Conservation (phyloP, 2,888 invertebrate species). For the Sepioteuthis lessoniana region DNA sequence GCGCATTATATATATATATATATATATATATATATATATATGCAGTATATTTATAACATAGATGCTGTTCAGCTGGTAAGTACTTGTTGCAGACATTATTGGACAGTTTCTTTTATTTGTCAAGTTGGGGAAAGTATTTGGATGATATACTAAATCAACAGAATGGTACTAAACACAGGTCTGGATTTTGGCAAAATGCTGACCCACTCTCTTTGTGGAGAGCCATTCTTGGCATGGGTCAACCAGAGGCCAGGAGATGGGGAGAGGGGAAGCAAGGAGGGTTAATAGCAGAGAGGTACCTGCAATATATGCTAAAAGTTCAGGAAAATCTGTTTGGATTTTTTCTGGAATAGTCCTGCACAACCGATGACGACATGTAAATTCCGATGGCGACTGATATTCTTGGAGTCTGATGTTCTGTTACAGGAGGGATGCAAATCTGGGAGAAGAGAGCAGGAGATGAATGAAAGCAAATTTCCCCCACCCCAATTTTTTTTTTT, state of each 20-base stretch:
- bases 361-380: neutral
- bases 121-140: neutral
- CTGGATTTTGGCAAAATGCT: neutral
- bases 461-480: neutral
- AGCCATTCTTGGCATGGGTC: slow-evolving; percentile 10
- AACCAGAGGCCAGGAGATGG: neutral
- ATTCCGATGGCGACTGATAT: neutral
- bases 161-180: slow-evolving; percentile 33
- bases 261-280: neutral
- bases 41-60: slow-evolving; percentile 9
- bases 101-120: slow-evolving; percentile 17
- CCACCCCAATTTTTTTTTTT: neutral
- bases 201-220: neutral
- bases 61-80: slow-evolving; percentile 20
- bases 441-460: neutral
- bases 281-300: slow-evolving; percentile 3
- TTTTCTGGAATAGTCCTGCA: neutral
- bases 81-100: slow-evolving; percentile 12
- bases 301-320: neutral
- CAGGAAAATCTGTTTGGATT: neutral
- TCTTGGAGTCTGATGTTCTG: neutral
- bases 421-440: neutral
- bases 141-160: slow-evolving; percentile 8
- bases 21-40: neutral
- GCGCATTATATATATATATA: neutral